A percentile compares a stretch with the other conserved stretches of the same genome.
These are phyloP conservation scores for Alcis repandata DNA, from an alignment of 2,888 invertebrate genomes.

Conservation along the genomic window DNA sequence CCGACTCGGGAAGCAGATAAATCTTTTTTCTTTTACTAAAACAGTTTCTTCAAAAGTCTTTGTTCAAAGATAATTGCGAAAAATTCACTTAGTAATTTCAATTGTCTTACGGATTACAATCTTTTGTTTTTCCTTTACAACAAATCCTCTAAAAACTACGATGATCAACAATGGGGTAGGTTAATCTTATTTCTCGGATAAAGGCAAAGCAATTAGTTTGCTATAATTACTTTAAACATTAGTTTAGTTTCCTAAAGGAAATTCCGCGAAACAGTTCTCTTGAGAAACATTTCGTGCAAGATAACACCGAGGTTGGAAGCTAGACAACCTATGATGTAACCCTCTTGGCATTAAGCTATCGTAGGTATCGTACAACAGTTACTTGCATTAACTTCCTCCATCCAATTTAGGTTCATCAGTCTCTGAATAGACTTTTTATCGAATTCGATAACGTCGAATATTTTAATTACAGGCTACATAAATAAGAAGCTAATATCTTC, in stretches of 20 bases:
- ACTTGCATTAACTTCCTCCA: slow-evolving; percentile 48
- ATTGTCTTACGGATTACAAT: slow-evolving; percentile 41
- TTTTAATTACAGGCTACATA: slow-evolving; percentile 80
- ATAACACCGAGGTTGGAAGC: slow-evolving; percentile 40
- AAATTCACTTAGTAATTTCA: slow-evolving; percentile 44
- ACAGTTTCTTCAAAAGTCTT: slow-evolving; percentile 51
- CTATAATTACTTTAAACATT: slow-evolving; percentile 28
- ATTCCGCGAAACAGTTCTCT: slow-evolving; percentile 36
- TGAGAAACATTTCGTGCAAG: slow-evolving; percentile 38
- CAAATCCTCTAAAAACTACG: background rate
- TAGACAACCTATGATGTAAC: slow-evolving; percentile 42
- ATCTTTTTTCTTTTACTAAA: slow-evolving; percentile 53
- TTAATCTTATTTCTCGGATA: slow-evolving; percentile 20
- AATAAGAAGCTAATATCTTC: slow-evolving; percentile 75
- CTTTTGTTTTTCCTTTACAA: background rate
- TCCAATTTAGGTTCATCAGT: slow-evolving; percentile 71
- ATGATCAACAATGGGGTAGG: background rate
- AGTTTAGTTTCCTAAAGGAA: slow-evolving; percentile 22
- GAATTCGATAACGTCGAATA: slow-evolving; percentile 60
- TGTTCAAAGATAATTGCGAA: slow-evolving; percentile 52
- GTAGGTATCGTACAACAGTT: slow-evolving; percentile 43
- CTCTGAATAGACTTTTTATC: slow-evolving; percentile 62
- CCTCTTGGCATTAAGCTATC: slow-evolving; percentile 49
- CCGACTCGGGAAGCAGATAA: slow-evolving; percentile 63
- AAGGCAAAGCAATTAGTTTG: slow-evolving; percentile 35